Percentiles rank a stretch among this genome's conserved stretches.
These are phyloP conservation scores for Microctenopoma stevenorrisi DNA, from an alignment of 2,797 vertebrate species.

Conservation along the genomic window DNA sequence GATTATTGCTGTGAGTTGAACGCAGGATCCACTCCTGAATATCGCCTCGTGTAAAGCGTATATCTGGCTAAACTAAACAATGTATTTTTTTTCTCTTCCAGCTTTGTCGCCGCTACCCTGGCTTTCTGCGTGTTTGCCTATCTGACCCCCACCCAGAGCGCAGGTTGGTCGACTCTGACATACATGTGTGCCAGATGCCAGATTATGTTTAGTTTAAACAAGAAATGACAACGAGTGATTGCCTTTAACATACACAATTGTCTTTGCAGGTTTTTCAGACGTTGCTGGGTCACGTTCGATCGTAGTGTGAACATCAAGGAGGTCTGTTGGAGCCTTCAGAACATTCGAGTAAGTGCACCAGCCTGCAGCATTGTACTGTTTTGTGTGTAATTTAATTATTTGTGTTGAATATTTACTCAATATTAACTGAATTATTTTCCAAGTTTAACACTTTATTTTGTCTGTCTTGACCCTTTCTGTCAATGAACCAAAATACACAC, in stretches of 20 bases:
- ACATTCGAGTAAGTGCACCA: conserved; percentile 87
- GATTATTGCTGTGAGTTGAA: conserved; percentile 89
- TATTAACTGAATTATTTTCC: too few relatives aligned
- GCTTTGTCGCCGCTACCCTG: conserved; percentile 91
- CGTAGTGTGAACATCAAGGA: conserved; percentile 94
- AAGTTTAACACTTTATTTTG: background rate
- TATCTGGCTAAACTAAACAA: background rate
- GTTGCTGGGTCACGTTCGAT: conserved; percentile 94
- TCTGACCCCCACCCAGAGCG: conserved; percentile 94
- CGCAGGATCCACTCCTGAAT: background rate
- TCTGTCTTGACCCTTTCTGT: background rate
- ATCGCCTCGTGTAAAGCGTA: too few relatives aligned
- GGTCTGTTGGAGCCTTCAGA: conserved; percentile 95
- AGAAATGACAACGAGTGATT: background rate
- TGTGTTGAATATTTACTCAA: background rate
- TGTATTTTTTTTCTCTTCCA: conserved; percentile 47
- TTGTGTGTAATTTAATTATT: background rate
- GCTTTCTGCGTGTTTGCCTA: conserved; percentile 92
- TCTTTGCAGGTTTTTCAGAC: conserved; percentile 88
- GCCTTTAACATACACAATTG: background rate
- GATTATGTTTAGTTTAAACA: background rate
- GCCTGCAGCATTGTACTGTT: conserved; percentile 15
- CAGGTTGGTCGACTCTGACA: conserved; percentile 78
- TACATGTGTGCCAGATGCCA: background rate
- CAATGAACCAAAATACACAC: background rate